phyloP scores from a whole-genome alignment of 2,113 vertebrate genomes.

The Anseranas semipalmata region DNA sequence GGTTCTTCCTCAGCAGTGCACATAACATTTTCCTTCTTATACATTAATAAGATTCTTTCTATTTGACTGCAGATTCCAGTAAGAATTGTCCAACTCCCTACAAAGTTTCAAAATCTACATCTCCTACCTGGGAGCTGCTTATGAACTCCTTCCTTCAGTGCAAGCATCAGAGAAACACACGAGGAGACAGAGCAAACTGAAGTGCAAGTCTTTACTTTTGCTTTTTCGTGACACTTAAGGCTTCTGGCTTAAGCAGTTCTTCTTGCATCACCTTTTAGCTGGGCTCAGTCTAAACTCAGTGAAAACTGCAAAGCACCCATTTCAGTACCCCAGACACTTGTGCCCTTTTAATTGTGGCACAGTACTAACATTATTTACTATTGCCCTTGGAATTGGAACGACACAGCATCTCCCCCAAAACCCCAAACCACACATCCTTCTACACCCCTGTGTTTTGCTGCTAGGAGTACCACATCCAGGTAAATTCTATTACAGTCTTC shows the following conservation, averaged over 20 bases:
- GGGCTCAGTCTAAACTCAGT: not conserved
- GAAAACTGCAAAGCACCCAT: not conserved
- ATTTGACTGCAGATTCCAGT: not conserved
- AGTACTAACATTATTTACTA: not conserved
- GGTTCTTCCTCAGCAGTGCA: not conserved
- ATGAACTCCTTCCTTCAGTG: not conserved
- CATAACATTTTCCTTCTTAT: not conserved
- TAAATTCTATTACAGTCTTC: not conserved
- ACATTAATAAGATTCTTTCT: not conserved
- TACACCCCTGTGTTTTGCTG: not conserved
- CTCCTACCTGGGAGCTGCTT: not conserved
- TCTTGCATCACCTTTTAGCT: not conserved
- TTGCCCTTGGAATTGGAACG: not conserved
- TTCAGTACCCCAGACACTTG: not conserved
- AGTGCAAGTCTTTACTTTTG: not conserved
- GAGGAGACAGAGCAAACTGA: not conserved
- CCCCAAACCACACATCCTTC: not conserved
- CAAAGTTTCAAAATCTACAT: not conserved
- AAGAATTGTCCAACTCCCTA: not conserved
- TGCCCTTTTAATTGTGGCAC: not conserved
- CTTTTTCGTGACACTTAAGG: not conserved
- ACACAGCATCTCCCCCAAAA: not conserved
- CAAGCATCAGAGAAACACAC: not conserved
- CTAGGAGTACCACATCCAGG: not conserved
- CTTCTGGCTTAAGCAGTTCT: not conserved